Evolutionary conservation across 2,797 vertebrate species (phyloP), one percentile per base, ranked within the genome.

Genomic region (Bovichtus diacanthus): DNA sequence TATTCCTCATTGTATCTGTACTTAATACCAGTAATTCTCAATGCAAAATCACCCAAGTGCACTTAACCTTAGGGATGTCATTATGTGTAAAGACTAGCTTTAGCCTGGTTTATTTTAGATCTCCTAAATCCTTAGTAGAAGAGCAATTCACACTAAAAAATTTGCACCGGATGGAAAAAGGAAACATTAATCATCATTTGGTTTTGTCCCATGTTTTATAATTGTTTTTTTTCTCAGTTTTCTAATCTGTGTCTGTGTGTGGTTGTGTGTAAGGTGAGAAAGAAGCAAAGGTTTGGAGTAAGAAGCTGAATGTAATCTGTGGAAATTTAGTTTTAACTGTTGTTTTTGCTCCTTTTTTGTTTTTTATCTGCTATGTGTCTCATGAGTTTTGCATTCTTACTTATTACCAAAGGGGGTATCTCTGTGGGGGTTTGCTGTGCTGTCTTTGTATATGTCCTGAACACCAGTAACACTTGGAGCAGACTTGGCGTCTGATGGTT

Each of bases 31-130:
- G 13, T 60, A 68, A 60, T 23, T 76, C 9, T 80, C 23, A 79
- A 85, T 81, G 76, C 82, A 90, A 85, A n/a, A 74, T 76, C 83
- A 87, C 92, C 88, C 12, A 94, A 93, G 93, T 94, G 93, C 88
- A 84, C 88, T 93, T 92, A 90, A 76, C 62, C 53, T 34, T 53
- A 76, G 38, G 25, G 70, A 63, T 49, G 50, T 68, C 56, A 64
- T 72, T 56, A 39, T 49, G 19, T 70, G 63, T 77, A 73, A 78
- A 71, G 63, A 36, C n/a, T 58, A 63, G 34, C 53, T 76, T 80
- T 76, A 53, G 15, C 8, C 23, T 53, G 13, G 75, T 62, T 76
- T 58, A 36, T 68, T 36, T 53, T 25, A 51, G 27, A 60, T 67
- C 5, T 61, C 21, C 7, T 47, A n/a, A 46, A 67, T 66, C 34